phyloP scores from a whole-genome alignment of 2,888 invertebrate species.

The Hypercompe scribonia region DNA sequence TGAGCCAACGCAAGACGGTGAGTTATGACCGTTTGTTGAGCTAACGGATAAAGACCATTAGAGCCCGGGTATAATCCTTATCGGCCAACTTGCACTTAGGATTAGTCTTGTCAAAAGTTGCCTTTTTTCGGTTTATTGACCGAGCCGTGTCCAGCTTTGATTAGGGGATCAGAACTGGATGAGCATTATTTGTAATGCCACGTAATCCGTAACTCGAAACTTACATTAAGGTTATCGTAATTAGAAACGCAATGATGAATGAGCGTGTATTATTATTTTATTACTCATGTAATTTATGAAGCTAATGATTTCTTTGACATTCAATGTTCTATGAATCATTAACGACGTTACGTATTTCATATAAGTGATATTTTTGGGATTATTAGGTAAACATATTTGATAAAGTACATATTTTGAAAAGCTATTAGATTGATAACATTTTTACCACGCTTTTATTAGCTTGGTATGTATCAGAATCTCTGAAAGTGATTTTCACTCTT shows the following conservation, averaged over 20 bases:
- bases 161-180: slow-evolving; percentile 74
- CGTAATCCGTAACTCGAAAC: slow-evolving; percentile 31
- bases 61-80: slow-evolving; percentile 84
- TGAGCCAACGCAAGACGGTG: slow-evolving; percentile 82
- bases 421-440: not conserved
- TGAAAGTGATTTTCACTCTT: no score
- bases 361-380: not conserved
- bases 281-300: slow-evolving; percentile 10
- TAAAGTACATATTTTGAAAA: no score
- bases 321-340: not conserved
- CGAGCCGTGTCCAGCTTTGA: slow-evolving; percentile 78
- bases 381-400: not conserved
- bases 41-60: slow-evolving; percentile 85
- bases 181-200: slow-evolving; percentile 49
- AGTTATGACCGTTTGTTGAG: slow-evolving; percentile 85
- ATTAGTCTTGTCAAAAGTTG: slow-evolving; percentile 84
- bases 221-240: slow-evolving; percentile 31
- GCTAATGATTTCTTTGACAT: slow-evolving; percentile 2
- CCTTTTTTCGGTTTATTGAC: slow-evolving; percentile 81
- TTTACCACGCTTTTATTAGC: no score
- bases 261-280: slow-evolving; percentile 9
- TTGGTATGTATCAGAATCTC: no score
- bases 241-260: slow-evolving; percentile 30
- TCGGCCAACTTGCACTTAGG: slow-evolving; percentile 86
- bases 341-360: not conserved